Evolutionary conservation across 1,140 invertebrate species (phyloP).

Genomic region (Sweltsa coloradensis): DNA sequence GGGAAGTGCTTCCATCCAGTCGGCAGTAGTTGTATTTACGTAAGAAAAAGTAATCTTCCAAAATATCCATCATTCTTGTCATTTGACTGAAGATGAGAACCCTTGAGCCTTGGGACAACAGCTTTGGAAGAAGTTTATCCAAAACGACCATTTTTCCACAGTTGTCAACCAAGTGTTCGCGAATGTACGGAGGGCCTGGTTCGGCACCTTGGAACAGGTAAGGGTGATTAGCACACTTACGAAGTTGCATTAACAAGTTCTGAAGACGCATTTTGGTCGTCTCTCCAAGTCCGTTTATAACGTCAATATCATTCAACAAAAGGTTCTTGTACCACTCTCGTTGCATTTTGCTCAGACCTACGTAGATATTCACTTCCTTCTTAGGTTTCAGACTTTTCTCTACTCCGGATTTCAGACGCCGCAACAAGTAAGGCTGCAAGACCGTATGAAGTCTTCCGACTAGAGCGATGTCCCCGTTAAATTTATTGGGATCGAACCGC

Average conservation of each 20-base stretch:
- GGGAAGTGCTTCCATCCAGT: conserved; percentile 92
- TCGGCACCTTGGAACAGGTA: conserved; percentile 99
- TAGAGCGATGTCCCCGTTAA: conserved; percentile 82
- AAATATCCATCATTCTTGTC: conserved; percentile 96
- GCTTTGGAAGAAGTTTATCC: conserved; percentile 87
- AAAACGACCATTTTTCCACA: conserved; percentile 95
- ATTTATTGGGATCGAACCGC: conserved; percentile 69
- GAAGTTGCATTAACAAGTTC: conserved; percentile 98
- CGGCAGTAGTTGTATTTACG: conserved; percentile 72
- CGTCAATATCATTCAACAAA: conserved; percentile 97
- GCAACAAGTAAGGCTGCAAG: conserved; percentile 86
- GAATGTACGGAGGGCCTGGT: conserved; percentile 97
- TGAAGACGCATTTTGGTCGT: conserved; percentile 95
- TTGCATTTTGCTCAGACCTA: conserved; percentile 96
- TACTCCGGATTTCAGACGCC: conserved; percentile 95
- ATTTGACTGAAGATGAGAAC: conserved; percentile 99
- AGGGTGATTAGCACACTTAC: conserved; percentile 97
- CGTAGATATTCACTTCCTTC: conserved; percentile 92
- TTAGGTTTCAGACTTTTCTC: conserved; percentile 95
- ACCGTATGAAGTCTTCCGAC: conserved; percentile 93
- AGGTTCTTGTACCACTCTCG: conserved; percentile 98
- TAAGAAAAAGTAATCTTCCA: conserved; percentile 98
- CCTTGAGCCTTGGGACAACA: conserved; percentile 84
- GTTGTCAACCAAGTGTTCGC: conserved; percentile 91
- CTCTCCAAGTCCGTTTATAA: conserved; percentile 96